Evolutionary conservation across 2,888 invertebrate species (phyloP).

Genomic region (Lepidocyrtinus sp.): DNA sequence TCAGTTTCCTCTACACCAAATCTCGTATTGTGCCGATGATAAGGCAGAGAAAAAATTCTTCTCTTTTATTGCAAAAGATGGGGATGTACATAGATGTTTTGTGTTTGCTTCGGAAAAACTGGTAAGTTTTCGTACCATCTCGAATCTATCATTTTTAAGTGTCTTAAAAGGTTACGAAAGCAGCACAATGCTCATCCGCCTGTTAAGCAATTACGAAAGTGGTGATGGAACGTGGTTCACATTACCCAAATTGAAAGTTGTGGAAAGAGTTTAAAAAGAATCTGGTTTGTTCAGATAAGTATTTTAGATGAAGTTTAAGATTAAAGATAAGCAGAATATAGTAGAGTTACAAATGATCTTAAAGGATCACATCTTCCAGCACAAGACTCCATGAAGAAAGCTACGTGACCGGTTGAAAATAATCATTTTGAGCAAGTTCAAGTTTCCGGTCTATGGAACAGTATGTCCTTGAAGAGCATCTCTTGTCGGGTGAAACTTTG

Average conservation of each 20-base stretch:
- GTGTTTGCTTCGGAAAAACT: conserved; percentile 98
- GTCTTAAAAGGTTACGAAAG: background rate
- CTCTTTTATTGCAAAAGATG: conserved; percentile 92
- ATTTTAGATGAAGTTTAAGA: no score
- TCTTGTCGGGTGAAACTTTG: conserved; percentile 1
- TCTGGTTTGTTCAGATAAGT: no score
- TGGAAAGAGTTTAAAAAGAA: no score
- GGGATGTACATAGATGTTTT: conserved; percentile 90
- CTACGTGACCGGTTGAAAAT: conserved; percentile 3
- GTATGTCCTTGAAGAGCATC: conserved; percentile 35
- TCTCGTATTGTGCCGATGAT: conserved; percentile 99
- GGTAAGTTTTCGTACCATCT: conserved; percentile 72
- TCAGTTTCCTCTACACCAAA: conserved; percentile 96
- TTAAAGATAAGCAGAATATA: no score
- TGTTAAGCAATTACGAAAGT: background rate
- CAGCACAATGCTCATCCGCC: background rate
- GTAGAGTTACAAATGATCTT: no score
- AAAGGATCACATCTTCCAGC: no score
- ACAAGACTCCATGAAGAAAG: no score
- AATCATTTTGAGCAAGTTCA: background rate
- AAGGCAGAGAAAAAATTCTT: conserved; percentile 98
- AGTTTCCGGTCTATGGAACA: conserved; percentile 47
- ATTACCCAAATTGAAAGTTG: no score
- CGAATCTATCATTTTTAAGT: no score
- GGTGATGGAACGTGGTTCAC: background rate